Evolutionary conservation across 2,888 invertebrate genomes (phyloP).

Genomic region (Agrochola macilenta): DNA sequence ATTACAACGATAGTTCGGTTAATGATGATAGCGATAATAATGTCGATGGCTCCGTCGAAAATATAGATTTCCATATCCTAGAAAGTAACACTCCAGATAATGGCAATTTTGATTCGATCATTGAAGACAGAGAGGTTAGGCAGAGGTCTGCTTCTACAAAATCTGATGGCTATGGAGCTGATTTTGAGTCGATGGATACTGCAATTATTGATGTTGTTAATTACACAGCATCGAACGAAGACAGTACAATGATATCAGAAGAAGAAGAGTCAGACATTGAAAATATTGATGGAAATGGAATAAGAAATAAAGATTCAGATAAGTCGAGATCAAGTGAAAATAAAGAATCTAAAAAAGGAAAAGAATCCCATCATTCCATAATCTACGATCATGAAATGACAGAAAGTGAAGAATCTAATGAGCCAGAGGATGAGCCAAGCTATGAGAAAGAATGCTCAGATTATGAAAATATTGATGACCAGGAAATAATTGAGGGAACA

Average conservation of each 20-base stretch:
- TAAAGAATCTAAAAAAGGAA: background rate
- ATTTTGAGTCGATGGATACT: conserved; percentile 39
- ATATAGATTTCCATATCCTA: background rate
- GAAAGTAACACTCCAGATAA: background rate
- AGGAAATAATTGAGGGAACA: background rate
- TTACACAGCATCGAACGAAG: conserved; percentile 16
- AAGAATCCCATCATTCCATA: background rate
- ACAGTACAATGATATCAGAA: background rate
- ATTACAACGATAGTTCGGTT: background rate
- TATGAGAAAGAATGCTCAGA: background rate
- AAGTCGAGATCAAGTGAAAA: background rate
- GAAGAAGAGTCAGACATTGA: background rate
- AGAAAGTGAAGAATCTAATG: background rate
- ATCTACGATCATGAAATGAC: background rate
- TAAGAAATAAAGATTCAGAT: background rate
- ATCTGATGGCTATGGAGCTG: conserved; percentile 48
- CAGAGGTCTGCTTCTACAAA: conserved; percentile 4
- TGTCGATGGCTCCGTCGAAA: background rate
- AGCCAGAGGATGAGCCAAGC: background rate
- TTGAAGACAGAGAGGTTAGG: background rate
- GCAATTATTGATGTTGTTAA: conserved; percentile 29
- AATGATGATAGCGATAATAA: background rate
- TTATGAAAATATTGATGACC: background rate
- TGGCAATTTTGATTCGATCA: background rate
- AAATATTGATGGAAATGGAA: background rate